Percentiles rank a stretch among this genome's conserved stretches.
phyloP scores from a whole-genome alignment of 1,140 invertebrate genomes.

The Macrobrachium rosenbergii region DNA sequence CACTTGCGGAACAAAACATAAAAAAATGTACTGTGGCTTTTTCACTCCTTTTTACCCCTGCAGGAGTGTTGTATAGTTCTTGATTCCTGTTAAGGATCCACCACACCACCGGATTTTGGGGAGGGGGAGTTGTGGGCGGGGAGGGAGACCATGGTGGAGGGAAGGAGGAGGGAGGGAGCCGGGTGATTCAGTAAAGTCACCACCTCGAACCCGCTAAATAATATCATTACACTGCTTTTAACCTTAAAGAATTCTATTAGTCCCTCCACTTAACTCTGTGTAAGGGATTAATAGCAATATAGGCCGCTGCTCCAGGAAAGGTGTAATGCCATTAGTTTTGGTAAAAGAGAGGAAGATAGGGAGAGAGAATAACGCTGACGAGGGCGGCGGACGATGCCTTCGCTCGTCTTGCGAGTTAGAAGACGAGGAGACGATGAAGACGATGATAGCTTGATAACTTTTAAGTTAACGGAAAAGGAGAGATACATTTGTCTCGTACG shows the following conservation, averaged over 20 bases:
- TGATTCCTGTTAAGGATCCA: too few species aligned
- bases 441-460: too few species aligned
- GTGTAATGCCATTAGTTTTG: conserved; percentile 42
- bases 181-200: background rate
- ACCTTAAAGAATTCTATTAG: conserved; percentile 64
- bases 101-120: background rate
- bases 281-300: conserved; percentile 58
- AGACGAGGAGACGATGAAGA: too few species aligned
- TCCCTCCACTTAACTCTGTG: conserved; percentile 54
- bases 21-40: too few species aligned
- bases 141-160: background rate
- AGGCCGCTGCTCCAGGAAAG: conserved; percentile 38
- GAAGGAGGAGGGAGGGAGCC: background rate
- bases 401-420: too few species aligned
- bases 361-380: conserved; percentile 2
- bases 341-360: conserved; percentile 34
- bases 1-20: too few species aligned
- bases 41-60: too few species aligned
- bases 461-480: too few species aligned
- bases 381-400: background rate
- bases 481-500: too few species aligned
- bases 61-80: background rate
- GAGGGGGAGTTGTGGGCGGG: background rate
- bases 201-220: conserved; percentile 54
- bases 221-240: conserved; percentile 61